Base-by-base conservation (phyloP, 2,797 vertebrate genomes). In the Staurois parvus region DNA sequence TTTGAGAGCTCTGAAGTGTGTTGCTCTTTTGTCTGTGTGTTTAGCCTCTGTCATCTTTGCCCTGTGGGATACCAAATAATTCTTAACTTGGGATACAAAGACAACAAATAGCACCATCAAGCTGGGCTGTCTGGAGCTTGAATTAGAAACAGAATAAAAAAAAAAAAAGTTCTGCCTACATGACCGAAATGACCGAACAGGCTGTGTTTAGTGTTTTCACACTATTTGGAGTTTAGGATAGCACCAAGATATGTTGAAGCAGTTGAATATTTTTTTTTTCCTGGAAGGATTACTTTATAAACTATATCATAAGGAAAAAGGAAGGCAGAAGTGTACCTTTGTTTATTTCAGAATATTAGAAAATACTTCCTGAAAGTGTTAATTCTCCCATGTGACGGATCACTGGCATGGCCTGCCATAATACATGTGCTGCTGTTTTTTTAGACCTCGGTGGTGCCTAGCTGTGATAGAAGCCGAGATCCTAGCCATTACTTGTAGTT, bases 401-500 rank as follows among this genome's bases (percentile, higher is more conserved):
- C 15, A 52, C 48, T 52, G 48, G 17, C 19, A 52, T 52, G 19
- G 48, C 13, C 3, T 52, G 48, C 17, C 48, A 52, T 19, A 17
- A 19, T 59, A 8, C 6, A 59, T 59, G 52, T 59, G 52, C 11
- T n/a, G 19, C 21, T 59, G 48, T 59, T 59, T 59, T 59, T 66
- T 13, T 2, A 66, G 10, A 29, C 64, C 64, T 66, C 2, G 4
- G 29, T 66, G 64, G 64, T 66, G n/a, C 64, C 64, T 66, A 29
- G 64, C 64, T 66, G 64, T 66, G 26, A 29, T 70, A 28, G 78
- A 81, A 72, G 26, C 78, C 40, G 17, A 66, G 75, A 86, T 78
- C 80, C 80, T 72, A 83, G 74, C 83, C 80, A 77, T 76, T 74
- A 45, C 52, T 73, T 82, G 67, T 24, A 81, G 73, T 83, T 72